A percentile compares a stretch with the other conserved stretches of the same genome.
These are phyloP conservation scores for Hippasteria phrygiana DNA, from an alignment of 53 echinoderm and acorn worm species.

Conservation along the genomic window DNA sequence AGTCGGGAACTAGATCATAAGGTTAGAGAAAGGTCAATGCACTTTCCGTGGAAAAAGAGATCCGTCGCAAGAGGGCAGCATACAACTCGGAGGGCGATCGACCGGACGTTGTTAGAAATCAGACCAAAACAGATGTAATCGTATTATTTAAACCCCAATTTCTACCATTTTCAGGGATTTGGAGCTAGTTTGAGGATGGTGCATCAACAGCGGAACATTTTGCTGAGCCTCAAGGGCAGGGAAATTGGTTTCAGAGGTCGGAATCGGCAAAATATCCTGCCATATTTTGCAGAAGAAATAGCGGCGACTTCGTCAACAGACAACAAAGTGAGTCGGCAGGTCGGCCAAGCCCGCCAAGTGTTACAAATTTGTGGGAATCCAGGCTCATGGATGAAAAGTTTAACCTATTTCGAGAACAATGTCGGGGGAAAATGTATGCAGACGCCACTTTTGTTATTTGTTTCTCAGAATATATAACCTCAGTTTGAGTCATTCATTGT, in stretches of 20 bases:
- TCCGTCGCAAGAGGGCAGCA: slow-evolving; percentile 38
- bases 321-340: slow-evolving; percentile 57
- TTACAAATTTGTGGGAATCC: no score
- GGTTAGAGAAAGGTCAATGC: slow-evolving; percentile 5
- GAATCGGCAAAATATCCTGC: slow-evolving; percentile 37
- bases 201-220: slow-evolving; percentile 53
- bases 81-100: background rate
- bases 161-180: background rate
- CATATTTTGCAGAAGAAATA: slow-evolving; percentile 57
- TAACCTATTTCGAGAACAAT: no score
- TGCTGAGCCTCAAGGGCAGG: slow-evolving; percentile 42
- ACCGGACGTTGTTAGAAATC: background rate
- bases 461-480: no score
- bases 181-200: slow-evolving; percentile 36
- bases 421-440: no score
- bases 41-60: background rate
- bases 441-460: no score
- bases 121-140: background rate
- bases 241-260: slow-evolving; percentile 46
- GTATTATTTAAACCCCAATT: background rate
- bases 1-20: slow-evolving; percentile 9
- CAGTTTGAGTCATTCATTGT: no score
- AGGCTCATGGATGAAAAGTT: no score
- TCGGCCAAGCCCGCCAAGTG: no score
- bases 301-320: slow-evolving; percentile 62